Conservation (phyloP, 1,140 invertebrate genomes). For the Atta cephalotes region DNA sequence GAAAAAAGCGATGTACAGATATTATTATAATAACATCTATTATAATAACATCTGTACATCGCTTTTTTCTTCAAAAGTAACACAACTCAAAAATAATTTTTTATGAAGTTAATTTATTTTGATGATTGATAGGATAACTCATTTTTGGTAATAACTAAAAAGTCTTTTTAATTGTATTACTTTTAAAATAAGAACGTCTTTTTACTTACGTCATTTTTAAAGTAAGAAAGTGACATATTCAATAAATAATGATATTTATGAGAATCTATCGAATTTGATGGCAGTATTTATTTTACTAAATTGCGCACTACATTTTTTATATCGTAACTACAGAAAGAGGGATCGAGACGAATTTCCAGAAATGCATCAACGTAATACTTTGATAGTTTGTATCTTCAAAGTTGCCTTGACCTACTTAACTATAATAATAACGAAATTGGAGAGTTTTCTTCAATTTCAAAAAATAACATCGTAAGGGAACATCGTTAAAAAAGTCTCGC, state of each 20-base stretch:
- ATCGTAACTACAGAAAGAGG: not conserved
- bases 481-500: constrained; percentile 40
- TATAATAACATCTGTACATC: too few relatives aligned
- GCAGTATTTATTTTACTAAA: constrained; percentile 30
- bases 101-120: too few relatives aligned
- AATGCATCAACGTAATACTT: constrained; percentile 43
- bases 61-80: too few relatives aligned
- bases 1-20: too few relatives aligned
- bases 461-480: constrained; percentile 53
- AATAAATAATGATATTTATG: not conserved
- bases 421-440: constrained; percentile 41
- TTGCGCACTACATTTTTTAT: constrained; percentile 8
- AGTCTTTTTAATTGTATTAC: too few relatives aligned
- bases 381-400: constrained; percentile 18
- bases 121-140: too few relatives aligned
- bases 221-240: too few relatives aligned
- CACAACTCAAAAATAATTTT: too few relatives aligned
- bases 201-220: too few relatives aligned
- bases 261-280: not conserved
- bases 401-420: constrained; percentile 46
- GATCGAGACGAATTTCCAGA: constrained; percentile 32
- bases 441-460: constrained; percentile 57
- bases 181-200: too few relatives aligned
- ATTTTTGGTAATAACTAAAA: too few relatives aligned
- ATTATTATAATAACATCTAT: too few relatives aligned